A percentile compares a stretch with the other conserved stretches of the same genome.
Conservation (phyloP, 2,797 vertebrate genomes). For the Delichon dasypus region DNA sequence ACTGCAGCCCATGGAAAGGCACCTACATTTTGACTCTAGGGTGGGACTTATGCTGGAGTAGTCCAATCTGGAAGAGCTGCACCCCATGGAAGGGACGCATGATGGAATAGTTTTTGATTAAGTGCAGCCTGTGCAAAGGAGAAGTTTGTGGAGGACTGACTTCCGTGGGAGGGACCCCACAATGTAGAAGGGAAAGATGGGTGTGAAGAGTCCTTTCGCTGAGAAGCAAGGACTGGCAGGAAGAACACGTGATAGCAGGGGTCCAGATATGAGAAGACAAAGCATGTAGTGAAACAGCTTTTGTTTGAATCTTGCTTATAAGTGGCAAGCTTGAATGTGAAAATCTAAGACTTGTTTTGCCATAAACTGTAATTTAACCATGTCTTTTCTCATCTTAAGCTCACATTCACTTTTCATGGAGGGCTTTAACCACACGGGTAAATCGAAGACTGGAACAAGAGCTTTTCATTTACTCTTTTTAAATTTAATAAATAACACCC, state of each 20-base stretch:
- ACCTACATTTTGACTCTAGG: fast-evolving
- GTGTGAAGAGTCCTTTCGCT: neutral
- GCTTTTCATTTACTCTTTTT: neutral
- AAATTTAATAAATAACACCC: neutral
- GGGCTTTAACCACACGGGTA: neutral
- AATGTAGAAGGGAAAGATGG: neutral
- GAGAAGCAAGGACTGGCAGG: neutral
- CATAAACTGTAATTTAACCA: neutral
- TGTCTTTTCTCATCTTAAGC: neutral
- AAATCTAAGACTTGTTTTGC: neutral
- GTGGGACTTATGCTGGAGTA: fast-evolving
- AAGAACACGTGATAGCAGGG: neutral
- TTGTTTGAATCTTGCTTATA: neutral
- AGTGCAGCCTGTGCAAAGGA: neutral
- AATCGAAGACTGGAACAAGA: neutral
- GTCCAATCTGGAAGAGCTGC: neutral
- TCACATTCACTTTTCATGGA: neutral
- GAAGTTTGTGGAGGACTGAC: neutral
- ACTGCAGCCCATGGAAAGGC: neutral
- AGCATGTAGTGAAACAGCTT: fast-evolving
- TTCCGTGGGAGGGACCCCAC: fast-evolving
- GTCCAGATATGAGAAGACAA: neutral
- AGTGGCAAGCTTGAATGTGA: neutral
- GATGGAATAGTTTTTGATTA: too few relatives aligned
- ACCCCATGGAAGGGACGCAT: neutral